A percentile compares a stretch with the other conserved stretches of the same genome.
Conservation (phyloP, 2,888 invertebrate genomes). For the Apodemia hepburni region DNA sequence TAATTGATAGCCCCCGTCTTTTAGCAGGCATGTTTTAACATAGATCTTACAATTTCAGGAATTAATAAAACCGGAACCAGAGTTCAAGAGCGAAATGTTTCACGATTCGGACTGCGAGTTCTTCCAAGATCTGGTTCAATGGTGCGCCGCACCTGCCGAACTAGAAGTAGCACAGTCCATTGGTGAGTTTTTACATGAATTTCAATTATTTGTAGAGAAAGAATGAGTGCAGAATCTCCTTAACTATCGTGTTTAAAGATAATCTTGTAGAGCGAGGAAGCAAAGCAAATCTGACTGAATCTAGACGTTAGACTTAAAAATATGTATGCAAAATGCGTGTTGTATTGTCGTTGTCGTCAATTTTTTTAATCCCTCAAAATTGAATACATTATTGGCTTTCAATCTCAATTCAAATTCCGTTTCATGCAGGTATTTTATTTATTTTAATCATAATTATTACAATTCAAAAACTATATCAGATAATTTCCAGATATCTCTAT, state of each 20-base stretch:
- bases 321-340: background rate
- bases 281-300: background rate
- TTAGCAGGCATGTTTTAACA: slow-evolving; percentile 41
- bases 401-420: too few relatives aligned
- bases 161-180: slow-evolving; percentile 70
- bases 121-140: slow-evolving; percentile 85
- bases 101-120: slow-evolving; percentile 82
- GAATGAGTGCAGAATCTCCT: too few relatives aligned
- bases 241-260: too few relatives aligned
- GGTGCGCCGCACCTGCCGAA: slow-evolving; percentile 78
- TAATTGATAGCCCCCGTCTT: slow-evolving; percentile 33
- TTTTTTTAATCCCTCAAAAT: too few relatives aligned
- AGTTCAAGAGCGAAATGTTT: slow-evolving; percentile 66
- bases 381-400: too few relatives aligned
- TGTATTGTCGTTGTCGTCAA: too few relatives aligned
- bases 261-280: background rate
- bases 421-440: too few relatives aligned
- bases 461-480: too few relatives aligned
- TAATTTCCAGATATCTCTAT: too few relatives aligned
- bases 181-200: slow-evolving; percentile 47
- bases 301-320: background rate
- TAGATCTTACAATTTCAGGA: slow-evolving; percentile 58
- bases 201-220: too few relatives aligned
- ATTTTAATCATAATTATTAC: too few relatives aligned
- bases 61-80: slow-evolving; percentile 67